Evolutionary conservation across 2,113 vertebrate species (phyloP).

Genomic region (Amazona vittata): DNA sequence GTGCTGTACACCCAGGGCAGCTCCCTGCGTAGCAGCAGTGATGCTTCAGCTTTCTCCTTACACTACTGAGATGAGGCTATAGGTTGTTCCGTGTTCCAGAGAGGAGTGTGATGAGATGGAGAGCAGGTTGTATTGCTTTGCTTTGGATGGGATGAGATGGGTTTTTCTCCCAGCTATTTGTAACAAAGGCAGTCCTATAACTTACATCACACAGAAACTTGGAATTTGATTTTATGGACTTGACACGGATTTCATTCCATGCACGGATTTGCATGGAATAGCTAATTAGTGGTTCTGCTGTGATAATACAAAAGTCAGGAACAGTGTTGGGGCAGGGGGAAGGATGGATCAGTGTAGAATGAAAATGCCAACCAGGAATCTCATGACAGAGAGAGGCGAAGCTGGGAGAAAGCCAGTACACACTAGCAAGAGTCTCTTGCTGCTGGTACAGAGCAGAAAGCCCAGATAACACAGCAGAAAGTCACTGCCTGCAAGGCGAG

Average conservation of each 20-base stretch:
- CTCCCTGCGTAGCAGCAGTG: not conserved
- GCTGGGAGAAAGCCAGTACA: not conserved
- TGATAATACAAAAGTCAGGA: constrained; percentile 18
- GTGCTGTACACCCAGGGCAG: not conserved
- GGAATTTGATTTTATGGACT: constrained; percentile 36
- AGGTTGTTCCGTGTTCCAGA: not conserved
- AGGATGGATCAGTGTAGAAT: not conserved
- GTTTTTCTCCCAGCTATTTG: not conserved
- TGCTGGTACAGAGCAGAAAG: not conserved
- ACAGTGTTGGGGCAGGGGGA: not conserved
- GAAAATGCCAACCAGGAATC: not conserved
- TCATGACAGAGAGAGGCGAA: rapidly evolving
- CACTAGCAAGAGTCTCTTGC: not conserved
- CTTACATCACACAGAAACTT: not conserved
- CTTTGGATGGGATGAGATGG: not conserved
- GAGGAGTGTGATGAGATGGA: not conserved
- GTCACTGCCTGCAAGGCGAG: not conserved
- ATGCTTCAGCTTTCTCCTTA: not conserved
- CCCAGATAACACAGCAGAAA: not conserved
- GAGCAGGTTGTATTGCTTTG: not conserved
- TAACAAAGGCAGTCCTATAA: not conserved
- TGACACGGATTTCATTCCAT: not conserved
- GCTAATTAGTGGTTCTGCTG: constrained; percentile 1
- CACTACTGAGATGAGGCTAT: not conserved
- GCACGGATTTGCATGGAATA: not conserved